Conservation (phyloP, 2,797 vertebrate genomes). For the Petrocephalus schoutedeni region DNA sequence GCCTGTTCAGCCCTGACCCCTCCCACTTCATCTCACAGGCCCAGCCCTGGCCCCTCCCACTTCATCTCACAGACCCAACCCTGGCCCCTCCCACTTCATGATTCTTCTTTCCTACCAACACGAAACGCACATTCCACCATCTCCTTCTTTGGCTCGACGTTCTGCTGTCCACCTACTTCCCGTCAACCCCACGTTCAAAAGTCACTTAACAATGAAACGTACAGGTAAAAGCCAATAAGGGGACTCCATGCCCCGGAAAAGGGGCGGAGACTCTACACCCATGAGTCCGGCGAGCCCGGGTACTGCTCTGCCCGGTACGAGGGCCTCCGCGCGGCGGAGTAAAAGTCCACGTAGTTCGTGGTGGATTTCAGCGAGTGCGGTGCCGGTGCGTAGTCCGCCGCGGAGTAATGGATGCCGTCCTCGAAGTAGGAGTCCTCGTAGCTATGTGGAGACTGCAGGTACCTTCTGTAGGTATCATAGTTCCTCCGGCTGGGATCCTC, state of each 20-base stretch:
- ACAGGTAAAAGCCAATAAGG: conserved; percentile 53
- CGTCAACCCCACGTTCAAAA: conserved; percentile 39
- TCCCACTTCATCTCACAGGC: conserved; percentile 4
- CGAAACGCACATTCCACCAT: conserved; percentile 59
- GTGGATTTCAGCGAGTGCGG: conserved; percentile 86
- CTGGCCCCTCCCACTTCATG: conserved; percentile 52
- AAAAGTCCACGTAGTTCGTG: conserved; percentile 94
- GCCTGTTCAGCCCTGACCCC: background rate
- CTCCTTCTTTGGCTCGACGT: conserved; percentile 80
- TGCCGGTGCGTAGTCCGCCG: conserved; percentile 76
- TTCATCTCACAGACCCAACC: background rate
- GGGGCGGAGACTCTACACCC: conserved; percentile 76
- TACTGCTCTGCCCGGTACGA: conserved; percentile 92
- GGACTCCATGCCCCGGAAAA: conserved; percentile 27
- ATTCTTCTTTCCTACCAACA: conserved; percentile 58
- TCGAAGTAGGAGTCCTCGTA: conserved; percentile 88
- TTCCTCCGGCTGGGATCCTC: conserved; percentile 80
- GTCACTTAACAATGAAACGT: conserved; percentile 36
- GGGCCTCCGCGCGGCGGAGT: conserved; percentile 82
- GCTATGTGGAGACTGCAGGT: conserved; percentile 85
- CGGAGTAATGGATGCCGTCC: conserved; percentile 80
- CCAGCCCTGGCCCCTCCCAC: conserved; percentile 16
- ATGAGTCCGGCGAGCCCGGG: conserved; percentile 93
- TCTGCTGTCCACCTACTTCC: conserved; percentile 62
- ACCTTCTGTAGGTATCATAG: conserved; percentile 87